Evolutionary conservation across 1,140 invertebrate genomes (phyloP).

Genomic region (Anagrus nilaparvatae): DNA sequence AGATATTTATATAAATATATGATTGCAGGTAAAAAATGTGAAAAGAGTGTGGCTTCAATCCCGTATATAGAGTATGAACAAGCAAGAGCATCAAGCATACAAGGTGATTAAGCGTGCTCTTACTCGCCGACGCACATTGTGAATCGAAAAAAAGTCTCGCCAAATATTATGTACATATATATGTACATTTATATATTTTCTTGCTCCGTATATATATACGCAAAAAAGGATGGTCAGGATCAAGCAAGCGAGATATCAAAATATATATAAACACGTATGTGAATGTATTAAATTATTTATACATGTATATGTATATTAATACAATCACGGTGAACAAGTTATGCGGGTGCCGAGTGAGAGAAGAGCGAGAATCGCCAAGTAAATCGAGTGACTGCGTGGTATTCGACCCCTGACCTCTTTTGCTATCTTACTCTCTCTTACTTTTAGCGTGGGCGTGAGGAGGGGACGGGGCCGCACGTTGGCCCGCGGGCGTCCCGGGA

Average conservation of each 20-base stretch:
- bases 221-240: too few species aligned
- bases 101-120: constrained; percentile 34
- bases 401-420: constrained; percentile 34
- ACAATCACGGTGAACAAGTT: constrained; percentile 13
- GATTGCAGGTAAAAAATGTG: too few species aligned
- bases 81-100: constrained; percentile 13
- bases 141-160: too few species aligned
- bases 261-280: too few species aligned
- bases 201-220: too few species aligned
- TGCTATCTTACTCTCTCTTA: constrained; percentile 14
- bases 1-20: too few species aligned
- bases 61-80: not conserved
- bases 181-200: too few species aligned
- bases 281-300: too few species aligned
- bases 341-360: constrained; percentile 21
- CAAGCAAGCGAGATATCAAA: too few species aligned
- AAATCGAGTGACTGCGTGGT: constrained; percentile 41
- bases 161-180: too few species aligned
- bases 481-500: constrained; percentile 42
- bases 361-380: constrained; percentile 35
- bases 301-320: too few species aligned
- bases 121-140: constrained; percentile 12
- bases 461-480: constrained; percentile 36
- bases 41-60: constrained; percentile 5
- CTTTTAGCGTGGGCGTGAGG: constrained; percentile 31